Evolutionary conservation across 2,888 invertebrate species (phyloP).

Genomic region (Megastigmus dorsalis): DNA sequence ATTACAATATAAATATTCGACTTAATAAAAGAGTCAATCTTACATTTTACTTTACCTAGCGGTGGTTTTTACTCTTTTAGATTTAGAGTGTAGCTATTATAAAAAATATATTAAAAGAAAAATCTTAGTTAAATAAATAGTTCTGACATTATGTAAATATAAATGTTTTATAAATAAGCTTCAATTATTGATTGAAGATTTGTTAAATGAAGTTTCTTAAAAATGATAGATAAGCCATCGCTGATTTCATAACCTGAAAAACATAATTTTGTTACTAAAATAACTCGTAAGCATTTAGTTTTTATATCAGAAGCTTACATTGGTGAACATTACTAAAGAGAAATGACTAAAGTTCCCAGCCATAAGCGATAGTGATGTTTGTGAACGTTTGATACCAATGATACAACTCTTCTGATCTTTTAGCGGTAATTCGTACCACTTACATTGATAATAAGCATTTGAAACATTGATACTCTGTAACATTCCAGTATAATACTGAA

Average conservation of each 20-base stretch:
- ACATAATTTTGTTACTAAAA: not conserved
- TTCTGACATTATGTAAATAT: no score
- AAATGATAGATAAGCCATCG: constrained; percentile 56
- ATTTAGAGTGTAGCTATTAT: no score
- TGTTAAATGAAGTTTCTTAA: constrained; percentile 53
- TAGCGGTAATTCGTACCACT: constrained; percentile 46
- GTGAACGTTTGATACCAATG: constrained; percentile 47
- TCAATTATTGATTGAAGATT: no score
- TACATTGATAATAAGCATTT: constrained; percentile 50
- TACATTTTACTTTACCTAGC: no score
- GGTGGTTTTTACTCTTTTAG: no score
- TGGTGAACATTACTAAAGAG: constrained; percentile 43
- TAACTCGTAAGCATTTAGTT: not conserved
- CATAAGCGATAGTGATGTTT: constrained; percentile 43
- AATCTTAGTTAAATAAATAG: no score
- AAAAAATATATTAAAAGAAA: no score
- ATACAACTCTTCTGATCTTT: constrained; percentile 40
- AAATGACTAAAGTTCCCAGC: constrained; percentile 50
- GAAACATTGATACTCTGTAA: constrained; percentile 41
- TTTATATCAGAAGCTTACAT: constrained; percentile 12
- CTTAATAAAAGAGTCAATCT: no score
- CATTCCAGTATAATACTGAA: not conserved
- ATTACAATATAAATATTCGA: no score
- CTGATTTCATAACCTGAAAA: constrained; percentile 55
- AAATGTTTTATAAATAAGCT: no score